Base-by-base conservation (phyloP, 2,113 vertebrate genomes). In the Scophthalmus maximus region DNA sequence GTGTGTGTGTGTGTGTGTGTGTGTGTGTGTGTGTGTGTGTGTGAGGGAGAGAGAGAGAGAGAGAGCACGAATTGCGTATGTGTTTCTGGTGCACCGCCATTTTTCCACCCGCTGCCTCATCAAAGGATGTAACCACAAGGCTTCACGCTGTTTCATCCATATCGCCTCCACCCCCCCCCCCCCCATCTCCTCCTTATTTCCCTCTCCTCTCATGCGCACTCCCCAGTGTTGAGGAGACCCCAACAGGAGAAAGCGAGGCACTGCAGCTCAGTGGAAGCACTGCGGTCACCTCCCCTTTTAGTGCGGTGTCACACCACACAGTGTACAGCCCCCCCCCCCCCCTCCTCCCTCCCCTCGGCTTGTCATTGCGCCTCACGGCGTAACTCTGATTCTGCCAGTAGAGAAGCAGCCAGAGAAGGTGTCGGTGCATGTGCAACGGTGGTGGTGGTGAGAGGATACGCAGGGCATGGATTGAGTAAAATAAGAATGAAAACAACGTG, bases 71-170 rank as follows among this genome's bases (percentile, higher is more conserved):
- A 85, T 82, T 76, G 77, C 52, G 63, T 82, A 73, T 87, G 87
- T 78, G 56, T 69, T 79, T 70, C 76, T 86, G 74, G 76, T 84
- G 59, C 55, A 56, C 78, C 76, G 63, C 76, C 81, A 74, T 83
- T 67, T 84, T 74, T 51, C 85, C 85, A 85, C 79, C 76, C 47
- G 69, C 84, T 75, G 70, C 81, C 87, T 87, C 88, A 89, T 92
- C 88, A 92, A 91, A 92, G 82, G 85, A 92, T 90, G 87, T 89
- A 89, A 90, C 88, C 90, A 91, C 89, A 91, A 90, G 85, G 85
- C 79, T 87, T 87, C 86, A 85, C n/a, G 79, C 88, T 88, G 81
- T 85, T 87, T 83, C 68, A 78, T 72, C 84, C 81, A 82, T 74
- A 79, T 84, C 70, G 10, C 69, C 68, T 63, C 60, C 56, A 78